A percentile compares a stretch with the other conserved stretches of the same genome.
Conservation (phyloP, 2,888 invertebrate genomes). For the Seira musarum region DNA sequence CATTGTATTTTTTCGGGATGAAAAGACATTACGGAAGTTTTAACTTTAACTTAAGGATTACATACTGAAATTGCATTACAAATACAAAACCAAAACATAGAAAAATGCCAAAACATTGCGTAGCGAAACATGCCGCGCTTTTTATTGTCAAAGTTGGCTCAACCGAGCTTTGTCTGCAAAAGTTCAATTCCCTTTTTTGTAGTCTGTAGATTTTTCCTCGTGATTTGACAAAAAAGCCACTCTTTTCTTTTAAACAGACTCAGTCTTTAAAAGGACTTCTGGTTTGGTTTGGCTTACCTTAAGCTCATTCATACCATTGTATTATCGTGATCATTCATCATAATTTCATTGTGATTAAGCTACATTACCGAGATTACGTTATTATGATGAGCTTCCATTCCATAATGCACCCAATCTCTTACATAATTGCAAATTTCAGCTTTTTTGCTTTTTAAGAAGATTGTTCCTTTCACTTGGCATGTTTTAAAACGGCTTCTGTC, state of each 20-base stretch:
- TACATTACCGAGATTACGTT: neutral
- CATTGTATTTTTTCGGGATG: too few species aligned
- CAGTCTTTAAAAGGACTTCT: neutral
- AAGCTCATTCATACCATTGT: neutral
- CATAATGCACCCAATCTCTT: conserved; percentile 11
- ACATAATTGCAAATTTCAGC: neutral
- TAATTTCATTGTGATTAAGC: neutral
- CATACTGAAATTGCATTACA: neutral
- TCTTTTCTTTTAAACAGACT: neutral
- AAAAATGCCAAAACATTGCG: neutral
- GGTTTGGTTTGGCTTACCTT: neutral
- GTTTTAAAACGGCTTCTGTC: neutral
- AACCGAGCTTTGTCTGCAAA: neutral
- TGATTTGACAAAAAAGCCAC: conserved; percentile 7
- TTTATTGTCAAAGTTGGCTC: neutral
- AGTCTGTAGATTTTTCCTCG: conserved; percentile 3
- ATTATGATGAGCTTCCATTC: conserved; percentile 19
- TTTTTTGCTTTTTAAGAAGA: neutral
- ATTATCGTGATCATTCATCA: conserved; percentile 16
- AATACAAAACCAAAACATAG: neutral
- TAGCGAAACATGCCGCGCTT: neutral
- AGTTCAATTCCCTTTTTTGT: conserved; percentile 4
- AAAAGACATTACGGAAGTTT: neutral
- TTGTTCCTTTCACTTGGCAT: conserved; percentile 4
- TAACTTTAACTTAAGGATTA: neutral